A percentile compares a stretch with the other conserved stretches of the same genome.
Conservation (phyloP, 1,140 invertebrate genomes). For the Apis florea region DNA sequence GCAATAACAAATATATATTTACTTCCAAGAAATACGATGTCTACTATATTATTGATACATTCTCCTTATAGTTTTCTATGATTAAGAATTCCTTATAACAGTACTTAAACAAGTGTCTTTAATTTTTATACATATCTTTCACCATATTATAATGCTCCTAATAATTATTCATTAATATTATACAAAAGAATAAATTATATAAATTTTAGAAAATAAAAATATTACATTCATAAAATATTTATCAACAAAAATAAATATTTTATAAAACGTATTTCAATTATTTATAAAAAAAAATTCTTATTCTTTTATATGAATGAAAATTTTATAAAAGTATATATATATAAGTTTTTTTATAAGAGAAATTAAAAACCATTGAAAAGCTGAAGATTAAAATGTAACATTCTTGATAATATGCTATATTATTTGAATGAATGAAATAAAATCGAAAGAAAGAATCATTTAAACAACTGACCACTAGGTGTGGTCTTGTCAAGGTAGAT, state of each 20-base stretch:
- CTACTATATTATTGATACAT: conserved; percentile 18
- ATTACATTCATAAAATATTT: background rate
- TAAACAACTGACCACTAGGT: conserved; percentile 43
- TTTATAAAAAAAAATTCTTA: background rate
- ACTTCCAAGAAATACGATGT: background rate
- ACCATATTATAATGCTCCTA: too few relatives aligned
- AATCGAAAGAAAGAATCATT: conserved; percentile 24
- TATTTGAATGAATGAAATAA: background rate
- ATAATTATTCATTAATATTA: background rate
- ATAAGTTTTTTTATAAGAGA: too few relatives aligned
- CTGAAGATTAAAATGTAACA: background rate
- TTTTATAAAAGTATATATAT: background rate
- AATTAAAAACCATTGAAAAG: background rate
- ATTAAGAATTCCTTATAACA: background rate
- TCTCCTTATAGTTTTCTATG: conserved; percentile 15
- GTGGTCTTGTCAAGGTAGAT: conserved; percentile 41
- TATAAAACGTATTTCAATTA: background rate
- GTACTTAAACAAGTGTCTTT: background rate
- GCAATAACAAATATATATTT: conserved; percentile 12
- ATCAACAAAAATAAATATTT: background rate
- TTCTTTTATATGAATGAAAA: background rate
- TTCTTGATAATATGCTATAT: background rate
- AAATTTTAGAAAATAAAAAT: background rate
- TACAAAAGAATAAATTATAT: background rate
- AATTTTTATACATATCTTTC: too few relatives aligned